Evolutionary conservation across 2,888 invertebrate genomes (phyloP).

Genomic region (Exephanes ischioxanthus): DNA sequence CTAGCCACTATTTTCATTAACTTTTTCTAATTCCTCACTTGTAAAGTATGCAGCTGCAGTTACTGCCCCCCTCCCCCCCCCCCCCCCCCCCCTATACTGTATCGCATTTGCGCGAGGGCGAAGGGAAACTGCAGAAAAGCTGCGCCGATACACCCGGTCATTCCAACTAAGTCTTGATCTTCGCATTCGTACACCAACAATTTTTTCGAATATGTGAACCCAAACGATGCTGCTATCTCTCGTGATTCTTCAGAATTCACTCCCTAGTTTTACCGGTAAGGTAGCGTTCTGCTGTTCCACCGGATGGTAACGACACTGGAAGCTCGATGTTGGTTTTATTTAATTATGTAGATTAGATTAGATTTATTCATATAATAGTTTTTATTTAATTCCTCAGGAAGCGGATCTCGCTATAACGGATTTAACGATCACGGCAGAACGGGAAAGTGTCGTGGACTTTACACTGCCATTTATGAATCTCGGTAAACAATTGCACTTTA

Average conservation of each 20-base stretch:
- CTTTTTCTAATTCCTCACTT: too few species aligned
- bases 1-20: too few species aligned
- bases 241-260: not conserved
- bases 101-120: too few species aligned
- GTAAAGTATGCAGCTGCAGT: too few species aligned
- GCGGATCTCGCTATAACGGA: conserved; percentile 97
- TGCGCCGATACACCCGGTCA: too few species aligned
- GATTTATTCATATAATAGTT: not conserved
- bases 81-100: too few species aligned
- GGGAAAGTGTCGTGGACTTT: conserved; percentile 96
- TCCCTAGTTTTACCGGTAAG: conserved; percentile 39
- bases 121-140: too few species aligned
- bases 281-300: conserved; percentile 4
- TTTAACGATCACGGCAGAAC: conserved; percentile 94
- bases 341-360: too few species aligned
- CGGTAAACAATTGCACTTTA: conserved; percentile 83
- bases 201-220: not conserved
- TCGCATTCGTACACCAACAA: too few species aligned
- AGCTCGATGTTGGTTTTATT: too few species aligned
- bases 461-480: conserved; percentile 98
- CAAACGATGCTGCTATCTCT: conserved; percentile 52
- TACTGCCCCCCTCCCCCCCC: too few species aligned
- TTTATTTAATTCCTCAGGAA: conserved; percentile 86
- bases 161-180: too few species aligned
- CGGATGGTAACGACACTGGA: not conserved